Percentiles rank a stretch among this genome's conserved stretches.
Evolutionary conservation across 2,113 vertebrate genomes (phyloP).

Genomic region (Pterocles orientalis): DNA sequence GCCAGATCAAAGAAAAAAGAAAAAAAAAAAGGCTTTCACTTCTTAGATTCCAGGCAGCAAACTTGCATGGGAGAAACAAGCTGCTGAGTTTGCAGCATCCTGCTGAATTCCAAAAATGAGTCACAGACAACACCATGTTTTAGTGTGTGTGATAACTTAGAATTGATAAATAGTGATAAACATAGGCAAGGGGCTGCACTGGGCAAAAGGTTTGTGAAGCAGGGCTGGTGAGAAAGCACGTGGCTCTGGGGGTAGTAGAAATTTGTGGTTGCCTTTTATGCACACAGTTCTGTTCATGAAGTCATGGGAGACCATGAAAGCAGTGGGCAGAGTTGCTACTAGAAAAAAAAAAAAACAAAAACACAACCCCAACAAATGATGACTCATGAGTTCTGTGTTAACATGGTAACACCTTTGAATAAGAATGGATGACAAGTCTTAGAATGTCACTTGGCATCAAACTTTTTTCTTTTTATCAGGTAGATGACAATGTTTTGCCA

Average conservation of each 20-base stretch:
- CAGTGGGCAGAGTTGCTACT: background rate
- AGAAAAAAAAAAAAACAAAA: background rate
- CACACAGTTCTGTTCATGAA: background rate
- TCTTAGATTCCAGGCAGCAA: background rate
- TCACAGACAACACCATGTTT: background rate
- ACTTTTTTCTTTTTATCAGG: background rate
- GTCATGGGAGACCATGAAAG: background rate
- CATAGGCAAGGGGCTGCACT: background rate
- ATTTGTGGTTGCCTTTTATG: no score
- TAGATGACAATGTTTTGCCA: background rate
- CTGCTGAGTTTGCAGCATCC: background rate
- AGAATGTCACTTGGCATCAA: background rate
- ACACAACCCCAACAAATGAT: no score
- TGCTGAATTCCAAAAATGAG: slow-evolving; percentile 3
- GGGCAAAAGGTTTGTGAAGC: background rate
- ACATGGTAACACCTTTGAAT: background rate
- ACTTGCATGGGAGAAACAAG: background rate
- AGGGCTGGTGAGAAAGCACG: background rate
- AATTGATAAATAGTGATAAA: background rate
- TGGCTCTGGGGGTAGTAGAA: background rate
- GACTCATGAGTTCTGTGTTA: background rate
- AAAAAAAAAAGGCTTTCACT: background rate
- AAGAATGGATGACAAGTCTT: background rate
- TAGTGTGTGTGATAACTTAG: no score
- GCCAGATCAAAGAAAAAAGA: background rate